Evolutionary conservation across 1,140 invertebrate species (phyloP).

Genomic region (Magallana angulata): DNA sequence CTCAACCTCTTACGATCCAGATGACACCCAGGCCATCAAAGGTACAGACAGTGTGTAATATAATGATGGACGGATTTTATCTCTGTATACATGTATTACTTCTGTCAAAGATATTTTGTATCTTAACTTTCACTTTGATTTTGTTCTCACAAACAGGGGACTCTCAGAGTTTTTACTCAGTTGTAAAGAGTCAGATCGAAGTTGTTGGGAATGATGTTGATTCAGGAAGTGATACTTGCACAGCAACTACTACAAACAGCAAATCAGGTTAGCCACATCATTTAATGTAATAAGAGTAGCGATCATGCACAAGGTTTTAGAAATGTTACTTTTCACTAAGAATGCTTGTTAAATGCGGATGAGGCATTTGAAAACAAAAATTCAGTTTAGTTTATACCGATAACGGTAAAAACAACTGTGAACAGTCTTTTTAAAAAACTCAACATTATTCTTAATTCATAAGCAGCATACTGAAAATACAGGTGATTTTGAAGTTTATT

Average conservation of each 20-base stretch:
- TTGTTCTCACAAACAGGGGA: neutral
- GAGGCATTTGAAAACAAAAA: too few relatives aligned
- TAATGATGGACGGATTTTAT: neutral
- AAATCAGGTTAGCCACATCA: neutral
- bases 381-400: too few relatives aligned
- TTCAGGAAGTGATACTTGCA: neutral
- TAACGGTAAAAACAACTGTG: too few relatives aligned
- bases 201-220: conserved; percentile 13
- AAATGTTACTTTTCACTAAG: neutral
- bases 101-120: too few relatives aligned
- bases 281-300: neutral
- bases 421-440: too few relatives aligned
- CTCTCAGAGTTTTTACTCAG: conserved; percentile 9
- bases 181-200: neutral
- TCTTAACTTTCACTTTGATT: too few relatives aligned
- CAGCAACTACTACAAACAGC: neutral
- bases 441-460: too few relatives aligned
- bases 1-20: conserved; percentile 4
- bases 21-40: conserved; percentile 27
- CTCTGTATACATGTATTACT: neutral
- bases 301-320: neutral
- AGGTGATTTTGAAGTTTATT: neutral
- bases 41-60: neutral
- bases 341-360: neutral
- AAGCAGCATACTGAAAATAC: too few relatives aligned